A percentile compares a stretch with the other conserved stretches of the same genome.
Evolutionary conservation across 2,113 vertebrate genomes (phyloP).

Genomic region (Ornithorhynchus anatinus): DNA sequence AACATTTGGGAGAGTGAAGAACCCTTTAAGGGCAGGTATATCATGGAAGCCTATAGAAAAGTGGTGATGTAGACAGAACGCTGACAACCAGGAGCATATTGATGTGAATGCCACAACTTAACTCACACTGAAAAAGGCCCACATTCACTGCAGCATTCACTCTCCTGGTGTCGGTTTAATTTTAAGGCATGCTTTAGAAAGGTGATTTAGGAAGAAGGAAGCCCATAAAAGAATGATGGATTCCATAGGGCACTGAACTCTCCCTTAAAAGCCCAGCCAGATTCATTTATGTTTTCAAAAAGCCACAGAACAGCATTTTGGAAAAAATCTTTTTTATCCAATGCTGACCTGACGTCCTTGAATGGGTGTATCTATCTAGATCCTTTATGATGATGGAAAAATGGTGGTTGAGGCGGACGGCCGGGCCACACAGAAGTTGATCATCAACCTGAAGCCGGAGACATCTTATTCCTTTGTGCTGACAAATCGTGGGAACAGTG

Average conservation of each 20-base stretch:
- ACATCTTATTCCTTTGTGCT: slow-evolving; percentile 96
- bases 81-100: not conserved
- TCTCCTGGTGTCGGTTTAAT: not conserved
- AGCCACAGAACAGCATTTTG: not conserved
- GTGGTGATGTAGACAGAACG: not conserved
- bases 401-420: slow-evolving; percentile 96
- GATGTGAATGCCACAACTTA: not conserved
- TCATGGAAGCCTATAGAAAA: not conserved
- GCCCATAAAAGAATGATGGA: not conserved
- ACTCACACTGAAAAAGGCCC: not conserved
- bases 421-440: slow-evolving; percentile 92
- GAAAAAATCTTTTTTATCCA: not conserved
- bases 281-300: not conserved
- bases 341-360: not conserved
- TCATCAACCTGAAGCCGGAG: slow-evolving; percentile 94
- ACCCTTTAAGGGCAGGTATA: not conserved
- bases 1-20: not conserved
- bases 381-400: slow-evolving; percentile 97
- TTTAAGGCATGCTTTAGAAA: not conserved
- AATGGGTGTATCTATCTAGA: slow-evolving; percentile 72
- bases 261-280: not conserved
- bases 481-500: slow-evolving; percentile 96
- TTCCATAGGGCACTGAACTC: not conserved
- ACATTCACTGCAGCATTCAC: not conserved
- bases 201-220: not conserved